Evolutionary conservation across 35 echinoderm and acorn worm species (phyloP).

Genomic region (Apostichopus japonicus): DNA sequence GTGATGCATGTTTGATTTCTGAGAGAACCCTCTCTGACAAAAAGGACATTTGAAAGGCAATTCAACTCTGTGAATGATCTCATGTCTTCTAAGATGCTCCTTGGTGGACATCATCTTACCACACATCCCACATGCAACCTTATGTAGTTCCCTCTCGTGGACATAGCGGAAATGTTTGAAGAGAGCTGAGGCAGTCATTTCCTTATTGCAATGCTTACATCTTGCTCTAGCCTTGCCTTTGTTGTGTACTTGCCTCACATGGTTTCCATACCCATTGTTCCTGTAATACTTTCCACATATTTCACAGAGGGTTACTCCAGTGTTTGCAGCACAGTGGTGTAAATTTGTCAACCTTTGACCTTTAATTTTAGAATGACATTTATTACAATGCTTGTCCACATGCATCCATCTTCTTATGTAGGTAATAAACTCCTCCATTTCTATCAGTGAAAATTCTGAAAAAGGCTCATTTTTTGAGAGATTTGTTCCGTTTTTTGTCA

Average conservation of each 20-base stretch:
- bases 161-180: not conserved
- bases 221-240: not conserved
- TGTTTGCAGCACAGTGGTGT: conserved; percentile 14
- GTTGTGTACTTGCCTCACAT: not conserved
- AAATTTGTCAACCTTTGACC: not conserved
- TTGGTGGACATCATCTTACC: conserved; percentile 57
- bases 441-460: not conserved
- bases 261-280: not conserved
- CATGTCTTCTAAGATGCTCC: conserved; percentile 60
- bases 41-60: conserved; percentile 62
- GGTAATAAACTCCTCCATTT: not conserved
- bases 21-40: conserved; percentile 68
- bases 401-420: conserved; percentile 2
- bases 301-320: not conserved
- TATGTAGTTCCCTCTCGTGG: not conserved
- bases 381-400: not conserved
- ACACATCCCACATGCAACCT: conserved; percentile 39
- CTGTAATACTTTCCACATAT: conserved; percentile 19
- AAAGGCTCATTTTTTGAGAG: not conserved
- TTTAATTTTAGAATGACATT: conserved; percentile 20
- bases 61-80: conserved; percentile 52
- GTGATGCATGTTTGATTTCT: conserved; percentile 64
- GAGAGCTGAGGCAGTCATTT: not conserved
- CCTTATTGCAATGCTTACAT: conserved; percentile 20
- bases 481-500: not conserved